Conservation (phyloP, 2,113 vertebrate genomes). For the Mirza zaza region DNA sequence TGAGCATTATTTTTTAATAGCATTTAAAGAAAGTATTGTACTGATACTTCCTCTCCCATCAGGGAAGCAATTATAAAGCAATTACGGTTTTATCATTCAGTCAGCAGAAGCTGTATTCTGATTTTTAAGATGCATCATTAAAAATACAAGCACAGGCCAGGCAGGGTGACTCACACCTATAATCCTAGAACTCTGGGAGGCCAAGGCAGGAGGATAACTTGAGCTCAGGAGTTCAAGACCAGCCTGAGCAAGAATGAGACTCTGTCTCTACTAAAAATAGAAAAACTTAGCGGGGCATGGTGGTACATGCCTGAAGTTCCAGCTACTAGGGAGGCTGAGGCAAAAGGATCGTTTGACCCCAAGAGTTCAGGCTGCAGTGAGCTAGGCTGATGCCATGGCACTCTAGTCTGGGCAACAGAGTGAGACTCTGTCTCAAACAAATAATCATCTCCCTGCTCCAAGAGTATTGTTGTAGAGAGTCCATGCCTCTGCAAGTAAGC, state of each 20-base stretch:
- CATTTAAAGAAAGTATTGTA: not conserved
- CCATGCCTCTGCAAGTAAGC: not conserved
- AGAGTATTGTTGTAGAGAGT: not conserved
- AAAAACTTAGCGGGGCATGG: too few relatives aligned
- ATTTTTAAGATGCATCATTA: not conserved
- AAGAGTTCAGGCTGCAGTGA: not conserved
- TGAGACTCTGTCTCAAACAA: not conserved
- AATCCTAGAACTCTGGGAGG: not conserved
- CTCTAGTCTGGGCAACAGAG: not conserved
- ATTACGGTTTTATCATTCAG: conserved; percentile 2
- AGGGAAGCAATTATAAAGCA: not conserved
- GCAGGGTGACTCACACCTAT: not conserved
- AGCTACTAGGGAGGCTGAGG: too few relatives aligned
- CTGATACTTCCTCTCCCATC: not conserved
- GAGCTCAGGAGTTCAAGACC: not conserved
- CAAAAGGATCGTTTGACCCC: too few relatives aligned
- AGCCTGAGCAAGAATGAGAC: not conserved
- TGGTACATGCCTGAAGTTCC: too few relatives aligned
- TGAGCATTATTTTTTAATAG: not conserved
- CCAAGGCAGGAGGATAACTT: not conserved
- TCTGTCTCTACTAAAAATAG: not conserved
- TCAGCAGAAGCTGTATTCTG: not conserved
- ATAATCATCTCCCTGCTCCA: not conserved
- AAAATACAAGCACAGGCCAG: not conserved
- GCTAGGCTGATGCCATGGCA: not conserved